Evolutionary conservation across 2,888 invertebrate genomes (phyloP).

Genomic region (Lumbricus terrestris): DNA sequence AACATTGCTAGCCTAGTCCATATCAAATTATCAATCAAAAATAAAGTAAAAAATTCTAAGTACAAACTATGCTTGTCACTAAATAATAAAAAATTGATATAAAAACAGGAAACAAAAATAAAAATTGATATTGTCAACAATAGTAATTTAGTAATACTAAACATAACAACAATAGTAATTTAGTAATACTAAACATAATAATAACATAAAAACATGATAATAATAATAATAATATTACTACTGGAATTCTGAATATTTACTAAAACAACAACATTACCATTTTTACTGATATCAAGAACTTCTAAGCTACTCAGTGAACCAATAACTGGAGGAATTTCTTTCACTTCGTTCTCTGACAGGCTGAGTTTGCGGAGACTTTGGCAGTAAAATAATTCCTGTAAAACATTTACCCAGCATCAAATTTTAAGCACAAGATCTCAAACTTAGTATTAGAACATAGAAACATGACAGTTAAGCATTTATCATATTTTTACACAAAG

Average conservation of each 20-base stretch:
- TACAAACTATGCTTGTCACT: not conserved
- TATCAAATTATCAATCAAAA: not conserved
- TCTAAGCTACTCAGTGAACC: slow-evolving; percentile 81
- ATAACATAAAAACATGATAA: no score
- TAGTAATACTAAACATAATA: no score
- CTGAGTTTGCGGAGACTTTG: slow-evolving; percentile 81
- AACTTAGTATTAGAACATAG: not conserved
- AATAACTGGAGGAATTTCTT: slow-evolving; percentile 80
- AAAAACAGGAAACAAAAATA: not conserved
- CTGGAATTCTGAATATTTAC: no score
- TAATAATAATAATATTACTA: no score
- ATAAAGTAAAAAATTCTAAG: no score
- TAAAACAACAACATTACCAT: slow-evolving; percentile 63
- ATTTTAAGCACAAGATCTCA: not conserved
- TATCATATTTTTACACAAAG: not conserved
- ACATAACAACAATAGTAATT: no score
- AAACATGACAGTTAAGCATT: not conserved
- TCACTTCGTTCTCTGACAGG: slow-evolving; percentile 86
- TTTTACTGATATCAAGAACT: slow-evolving; percentile 79
- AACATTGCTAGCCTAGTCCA: not conserved
- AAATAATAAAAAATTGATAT: not conserved
- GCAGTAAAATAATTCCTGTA: slow-evolving; percentile 82
- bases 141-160: no score
- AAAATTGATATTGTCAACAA: not conserved
- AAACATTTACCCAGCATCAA: slow-evolving; percentile 19